phyloP scores from a whole-genome alignment of 2,113 vertebrate species.

The Forbesichthys papilliferus region DNA sequence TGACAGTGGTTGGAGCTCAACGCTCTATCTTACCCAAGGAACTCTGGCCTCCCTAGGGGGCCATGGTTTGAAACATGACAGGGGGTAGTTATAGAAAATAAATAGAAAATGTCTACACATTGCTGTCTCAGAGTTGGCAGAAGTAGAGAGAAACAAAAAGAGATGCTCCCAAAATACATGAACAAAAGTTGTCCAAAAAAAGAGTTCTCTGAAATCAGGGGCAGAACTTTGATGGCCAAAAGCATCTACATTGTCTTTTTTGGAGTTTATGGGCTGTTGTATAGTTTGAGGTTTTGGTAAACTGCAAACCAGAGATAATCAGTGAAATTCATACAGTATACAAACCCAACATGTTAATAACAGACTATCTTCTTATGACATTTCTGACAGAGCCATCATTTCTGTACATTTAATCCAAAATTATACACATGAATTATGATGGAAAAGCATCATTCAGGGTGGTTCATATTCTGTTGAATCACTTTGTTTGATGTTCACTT shows the following conservation, averaged over 20 bases:
- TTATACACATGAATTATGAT: too few species aligned
- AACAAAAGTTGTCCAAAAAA: conserved; percentile 57
- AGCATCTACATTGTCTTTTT: conserved; percentile 9
- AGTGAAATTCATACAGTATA: background rate
- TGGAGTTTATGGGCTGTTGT: conserved; percentile 9
- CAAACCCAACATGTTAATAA: conserved; percentile 7
- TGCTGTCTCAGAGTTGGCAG: conserved; percentile 57
- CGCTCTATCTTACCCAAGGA: conserved; percentile 64
- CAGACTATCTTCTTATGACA: background rate
- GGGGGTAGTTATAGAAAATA: conserved; percentile 68
- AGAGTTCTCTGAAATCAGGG: conserved; percentile 33
- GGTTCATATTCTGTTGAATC: background rate
- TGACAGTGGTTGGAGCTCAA: conserved; percentile 74
- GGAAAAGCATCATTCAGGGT: too few species aligned
- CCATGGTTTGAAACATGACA: conserved; percentile 56
- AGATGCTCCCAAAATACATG: conserved; percentile 62
- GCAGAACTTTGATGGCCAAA: conserved; percentile 18
- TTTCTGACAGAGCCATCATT: background rate
- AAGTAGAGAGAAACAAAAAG: conserved; percentile 40
- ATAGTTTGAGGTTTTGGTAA: conserved; percentile 21
- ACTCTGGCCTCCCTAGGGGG: conserved; percentile 59
- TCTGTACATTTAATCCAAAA: background rate
- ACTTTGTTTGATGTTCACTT: too few species aligned
- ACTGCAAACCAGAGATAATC: conserved; percentile 10
- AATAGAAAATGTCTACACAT: conserved; percentile 67